Conservation (phyloP, 2,113 vertebrate genomes). For the Gopherus evgoodei region DNA sequence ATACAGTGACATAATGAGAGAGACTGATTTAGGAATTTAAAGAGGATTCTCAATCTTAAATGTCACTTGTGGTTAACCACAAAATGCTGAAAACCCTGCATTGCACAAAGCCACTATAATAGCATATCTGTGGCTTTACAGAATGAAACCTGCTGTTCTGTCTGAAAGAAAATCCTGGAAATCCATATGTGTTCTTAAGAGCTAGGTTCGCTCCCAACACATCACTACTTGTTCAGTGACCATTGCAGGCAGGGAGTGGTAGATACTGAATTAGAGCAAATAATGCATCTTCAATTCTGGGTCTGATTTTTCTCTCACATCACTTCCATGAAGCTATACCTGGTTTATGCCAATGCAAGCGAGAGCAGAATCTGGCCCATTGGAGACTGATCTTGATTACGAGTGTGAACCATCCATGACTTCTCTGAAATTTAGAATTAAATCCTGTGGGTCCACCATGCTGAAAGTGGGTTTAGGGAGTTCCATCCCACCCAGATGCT, state of each 20-base stretch:
- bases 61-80: constrained; percentile 15
- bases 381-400: too few species aligned
- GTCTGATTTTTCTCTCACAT: background rate
- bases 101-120: background rate
- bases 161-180: constrained; percentile 30
- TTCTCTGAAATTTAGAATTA: too few species aligned
- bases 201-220: background rate
- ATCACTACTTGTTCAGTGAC: constrained; percentile 42
- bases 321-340: background rate
- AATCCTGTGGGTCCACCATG: too few species aligned
- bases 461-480: too few species aligned
- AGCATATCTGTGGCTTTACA: background rate
- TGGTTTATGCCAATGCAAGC: background rate
- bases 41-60: constrained; percentile 38
- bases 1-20: constrained; percentile 34
- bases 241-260: constrained; percentile 40
- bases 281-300: background rate
- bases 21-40: constrained; percentile 31
- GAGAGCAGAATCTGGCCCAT: background rate
- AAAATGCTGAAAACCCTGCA: constrained; percentile 1
- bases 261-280: constrained; percentile 32
- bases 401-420: too few species aligned
- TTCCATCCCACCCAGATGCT: too few species aligned
- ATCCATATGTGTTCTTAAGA: constrained; percentile 27
- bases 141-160: background rate